phyloP scores from a whole-genome alignment of 2,113 vertebrate genomes.

The Bagarius yarrelli region DNA sequence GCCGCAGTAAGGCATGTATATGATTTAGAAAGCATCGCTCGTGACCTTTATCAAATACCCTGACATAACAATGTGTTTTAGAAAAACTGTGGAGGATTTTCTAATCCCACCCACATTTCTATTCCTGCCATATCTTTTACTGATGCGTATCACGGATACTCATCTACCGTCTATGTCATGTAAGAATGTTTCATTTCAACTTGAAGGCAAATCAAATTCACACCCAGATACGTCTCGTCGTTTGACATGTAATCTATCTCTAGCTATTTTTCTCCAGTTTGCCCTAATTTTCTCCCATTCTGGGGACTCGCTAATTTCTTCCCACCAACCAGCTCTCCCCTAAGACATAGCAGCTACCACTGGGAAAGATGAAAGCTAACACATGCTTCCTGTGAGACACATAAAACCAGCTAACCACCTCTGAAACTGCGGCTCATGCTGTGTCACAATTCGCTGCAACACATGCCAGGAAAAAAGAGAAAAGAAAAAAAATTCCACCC shows the following conservation, averaged over 20 bases:
- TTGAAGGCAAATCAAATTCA: not conserved
- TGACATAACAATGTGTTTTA: conserved; percentile 50
- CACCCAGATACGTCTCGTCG: not conserved
- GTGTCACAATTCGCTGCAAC: not conserved
- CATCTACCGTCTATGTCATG: not conserved
- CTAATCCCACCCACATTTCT: not conserved
- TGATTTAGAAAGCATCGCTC: conserved; percentile 39
- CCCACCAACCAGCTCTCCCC: not conserved
- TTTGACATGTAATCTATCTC: not conserved
- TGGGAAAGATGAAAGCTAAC: not conserved
- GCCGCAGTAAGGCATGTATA: conserved; percentile 31
- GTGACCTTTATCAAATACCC: conserved; percentile 41
- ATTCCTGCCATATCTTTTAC: not conserved
- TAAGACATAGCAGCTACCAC: not conserved
- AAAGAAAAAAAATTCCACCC: no score
- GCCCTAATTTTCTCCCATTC: not conserved
- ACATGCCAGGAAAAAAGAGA: not conserved
- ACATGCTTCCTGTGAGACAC: not conserved
- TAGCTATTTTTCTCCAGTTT: not conserved
- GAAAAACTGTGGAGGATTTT: conserved; percentile 30
- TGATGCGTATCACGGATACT: not conserved
- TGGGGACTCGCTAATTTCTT: not conserved
- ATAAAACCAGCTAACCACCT: not conserved
- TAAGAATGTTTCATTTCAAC: not conserved
- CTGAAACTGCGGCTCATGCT: not conserved